Percentiles rank a stretch among this genome's conserved stretches.
These are phyloP conservation scores for Formica selysi DNA, from an alignment of 1,140 invertebrate genomes.

Conservation along the genomic window DNA sequence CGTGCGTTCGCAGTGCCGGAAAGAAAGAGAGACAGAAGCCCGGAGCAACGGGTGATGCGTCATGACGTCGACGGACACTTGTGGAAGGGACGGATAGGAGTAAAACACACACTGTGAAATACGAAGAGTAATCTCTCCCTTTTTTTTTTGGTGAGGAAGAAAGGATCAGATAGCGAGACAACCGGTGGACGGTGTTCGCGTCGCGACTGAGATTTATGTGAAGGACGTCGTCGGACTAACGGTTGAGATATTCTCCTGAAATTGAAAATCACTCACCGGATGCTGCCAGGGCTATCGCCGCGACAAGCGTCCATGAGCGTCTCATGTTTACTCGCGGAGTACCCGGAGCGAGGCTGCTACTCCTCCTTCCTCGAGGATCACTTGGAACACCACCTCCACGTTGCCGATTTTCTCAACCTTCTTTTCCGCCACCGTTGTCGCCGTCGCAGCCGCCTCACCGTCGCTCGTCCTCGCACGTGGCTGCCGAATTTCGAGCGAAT, in stretches of 20 bases:
- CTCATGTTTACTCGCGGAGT: constrained; percentile 81
- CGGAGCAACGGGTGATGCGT: constrained; percentile 28
- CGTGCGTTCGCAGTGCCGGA: not conserved
- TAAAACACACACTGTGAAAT: not conserved
- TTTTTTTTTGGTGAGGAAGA: too few species aligned
- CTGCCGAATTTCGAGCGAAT: constrained; percentile 64
- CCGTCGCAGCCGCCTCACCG: constrained; percentile 56
- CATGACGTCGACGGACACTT: constrained; percentile 59
- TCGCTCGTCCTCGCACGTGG: constrained; percentile 73
- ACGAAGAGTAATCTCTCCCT: not conserved
- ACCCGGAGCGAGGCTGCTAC: constrained; percentile 60
- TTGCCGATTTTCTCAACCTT: constrained; percentile 65
- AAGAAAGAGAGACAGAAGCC: constrained; percentile 26
- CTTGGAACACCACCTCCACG: constrained; percentile 62
- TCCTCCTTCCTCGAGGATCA: constrained; percentile 64
- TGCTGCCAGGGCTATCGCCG: constrained; percentile 85
- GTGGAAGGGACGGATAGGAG: constrained; percentile 46
- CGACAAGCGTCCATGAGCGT: constrained; percentile 84
- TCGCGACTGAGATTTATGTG: constrained; percentile 29
- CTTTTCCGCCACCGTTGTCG: constrained; percentile 53
- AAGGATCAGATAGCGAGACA: not conserved
- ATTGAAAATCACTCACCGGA: constrained; percentile 81
- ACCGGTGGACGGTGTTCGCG: constrained; percentile 45
- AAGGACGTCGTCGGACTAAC: constrained; percentile 1
- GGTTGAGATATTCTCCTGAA: not conserved